A percentile compares a stretch with the other conserved stretches of the same genome.
phyloP scores from a whole-genome alignment of 2,113 vertebrate genomes.

The Eurystomus gularis region DNA sequence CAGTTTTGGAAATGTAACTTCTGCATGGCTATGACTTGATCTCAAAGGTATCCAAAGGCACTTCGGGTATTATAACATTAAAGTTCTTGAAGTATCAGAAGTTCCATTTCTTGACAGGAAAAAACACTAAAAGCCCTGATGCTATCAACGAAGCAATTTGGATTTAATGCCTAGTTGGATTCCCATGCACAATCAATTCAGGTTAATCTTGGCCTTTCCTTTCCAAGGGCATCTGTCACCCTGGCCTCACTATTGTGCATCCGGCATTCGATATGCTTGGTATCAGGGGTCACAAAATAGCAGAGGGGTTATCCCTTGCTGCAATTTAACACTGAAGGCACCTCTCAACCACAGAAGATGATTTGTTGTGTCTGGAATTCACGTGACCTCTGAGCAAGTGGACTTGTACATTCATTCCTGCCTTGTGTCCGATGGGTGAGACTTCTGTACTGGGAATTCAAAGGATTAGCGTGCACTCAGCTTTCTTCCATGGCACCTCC shows the following conservation, averaged over 20 bases:
- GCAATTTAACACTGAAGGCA: neutral
- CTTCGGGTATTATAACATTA: neutral
- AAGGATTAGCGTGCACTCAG: neutral
- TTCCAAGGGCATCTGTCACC: neutral
- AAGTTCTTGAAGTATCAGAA: neutral
- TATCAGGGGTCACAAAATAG: neutral
- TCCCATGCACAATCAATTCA: rapidly evolving
- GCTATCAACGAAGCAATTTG: neutral
- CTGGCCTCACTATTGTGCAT: neutral
- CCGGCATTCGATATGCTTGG: rapidly evolving
- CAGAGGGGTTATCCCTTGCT: neutral
- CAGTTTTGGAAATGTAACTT: neutral
- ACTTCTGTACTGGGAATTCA: neutral
- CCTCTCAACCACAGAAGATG: neutral
- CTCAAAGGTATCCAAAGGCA: neutral
- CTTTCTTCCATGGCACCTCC: neutral
- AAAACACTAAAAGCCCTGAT: neutral
- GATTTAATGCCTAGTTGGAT: neutral
- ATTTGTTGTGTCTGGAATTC: neutral
- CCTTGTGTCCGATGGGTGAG: neutral
- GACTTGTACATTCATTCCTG: neutral
- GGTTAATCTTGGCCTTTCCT: neutral
- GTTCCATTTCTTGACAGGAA: neutral
- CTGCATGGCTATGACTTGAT: neutral
- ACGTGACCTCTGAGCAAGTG: neutral